phyloP scores from a whole-genome alignment of 2,888 invertebrate genomes.

The Agrotis clavis region DNA sequence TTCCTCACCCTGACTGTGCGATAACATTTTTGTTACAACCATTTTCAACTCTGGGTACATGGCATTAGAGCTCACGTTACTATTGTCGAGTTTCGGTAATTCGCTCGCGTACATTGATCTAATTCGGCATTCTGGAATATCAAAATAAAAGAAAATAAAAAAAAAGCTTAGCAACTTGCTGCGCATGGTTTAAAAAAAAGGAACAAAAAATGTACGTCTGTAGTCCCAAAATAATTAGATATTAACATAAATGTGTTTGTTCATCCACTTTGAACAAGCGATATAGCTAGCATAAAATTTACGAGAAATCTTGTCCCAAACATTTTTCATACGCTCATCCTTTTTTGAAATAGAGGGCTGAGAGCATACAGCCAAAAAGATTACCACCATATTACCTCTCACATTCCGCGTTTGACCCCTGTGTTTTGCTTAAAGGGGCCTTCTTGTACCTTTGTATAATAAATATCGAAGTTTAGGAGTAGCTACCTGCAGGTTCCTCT shows the following conservation, averaged over 20 bases:
- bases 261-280: background rate
- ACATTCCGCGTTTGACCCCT: no score
- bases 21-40: conserved; percentile 87
- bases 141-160: conserved; percentile 65
- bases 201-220: background rate
- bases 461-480: background rate
- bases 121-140: conserved; percentile 82
- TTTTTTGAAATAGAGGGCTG: no score
- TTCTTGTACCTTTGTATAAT: background rate
- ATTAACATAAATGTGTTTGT: background rate
- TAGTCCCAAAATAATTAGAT: background rate
- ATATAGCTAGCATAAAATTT: no score
- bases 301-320: no score
- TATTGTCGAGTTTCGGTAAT: conserved; percentile 71
- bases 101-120: conserved; percentile 74
- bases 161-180: conserved; percentile 54
- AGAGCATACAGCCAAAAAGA: no score
- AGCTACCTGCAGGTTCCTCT: conserved; percentile 81
- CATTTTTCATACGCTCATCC: no score
- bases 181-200: conserved; percentile 36
- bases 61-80: conserved; percentile 70
- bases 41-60: conserved; percentile 87
- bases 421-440: no score
- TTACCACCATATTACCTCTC: no score
- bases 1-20: conserved; percentile 84